Conservation (phyloP, 2,888 invertebrate species). For the Nemoura dubitans region DNA sequence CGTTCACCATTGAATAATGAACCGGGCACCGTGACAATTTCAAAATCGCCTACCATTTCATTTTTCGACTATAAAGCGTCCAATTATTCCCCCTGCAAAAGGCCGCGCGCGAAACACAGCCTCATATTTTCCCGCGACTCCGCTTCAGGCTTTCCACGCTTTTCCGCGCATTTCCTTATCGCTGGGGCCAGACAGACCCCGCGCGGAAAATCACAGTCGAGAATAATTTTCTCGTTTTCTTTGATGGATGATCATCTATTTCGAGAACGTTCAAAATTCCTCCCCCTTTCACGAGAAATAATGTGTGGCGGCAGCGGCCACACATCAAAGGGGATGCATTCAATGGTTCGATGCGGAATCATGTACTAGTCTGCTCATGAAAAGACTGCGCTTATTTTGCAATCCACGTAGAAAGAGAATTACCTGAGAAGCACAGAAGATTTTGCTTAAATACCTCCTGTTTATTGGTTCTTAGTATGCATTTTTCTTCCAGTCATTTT, state of each 20-base stretch:
- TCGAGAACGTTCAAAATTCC: background rate
- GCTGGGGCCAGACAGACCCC: background rate
- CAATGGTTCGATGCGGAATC: background rate
- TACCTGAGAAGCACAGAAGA: too few species aligned
- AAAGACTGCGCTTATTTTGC: too few species aligned
- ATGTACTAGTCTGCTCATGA: too few species aligned
- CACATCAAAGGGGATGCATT: background rate
- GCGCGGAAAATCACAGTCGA: background rate
- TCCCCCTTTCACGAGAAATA: background rate
- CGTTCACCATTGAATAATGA: background rate
- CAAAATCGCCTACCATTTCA: background rate
- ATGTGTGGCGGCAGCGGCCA: background rate
- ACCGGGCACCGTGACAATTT: background rate
- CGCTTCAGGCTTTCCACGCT: background rate
- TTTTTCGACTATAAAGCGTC: background rate
- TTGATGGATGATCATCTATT: slow-evolving; percentile 7
- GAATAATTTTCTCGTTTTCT: slow-evolving; percentile 12
- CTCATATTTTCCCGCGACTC: background rate
- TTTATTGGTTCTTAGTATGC: too few species aligned
- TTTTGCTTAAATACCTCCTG: too few species aligned
- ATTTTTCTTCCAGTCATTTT: too few species aligned
- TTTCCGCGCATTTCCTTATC: background rate
- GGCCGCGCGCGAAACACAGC: background rate
- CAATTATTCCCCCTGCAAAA: background rate
- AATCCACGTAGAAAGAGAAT: too few species aligned